Evolutionary conservation across 2,888 invertebrate species (phyloP), one percentile per base, ranked within the genome.

Genomic region (Theretra japonica): DNA sequence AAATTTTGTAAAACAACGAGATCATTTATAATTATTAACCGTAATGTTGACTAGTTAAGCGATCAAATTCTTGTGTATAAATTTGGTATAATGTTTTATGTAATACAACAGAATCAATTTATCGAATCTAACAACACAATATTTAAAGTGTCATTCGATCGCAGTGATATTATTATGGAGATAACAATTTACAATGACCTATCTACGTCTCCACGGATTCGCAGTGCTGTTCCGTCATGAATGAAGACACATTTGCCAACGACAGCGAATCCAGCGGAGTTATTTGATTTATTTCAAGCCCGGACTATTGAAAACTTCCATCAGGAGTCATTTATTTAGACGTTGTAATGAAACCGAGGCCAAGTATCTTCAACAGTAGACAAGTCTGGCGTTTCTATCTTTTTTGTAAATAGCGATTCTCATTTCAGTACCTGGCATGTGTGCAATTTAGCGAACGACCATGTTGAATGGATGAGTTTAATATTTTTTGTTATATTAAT

Each of bases 211-310:
- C 92, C 77, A 91, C 76, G 74, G 82, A 76, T 86, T 78, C 76
- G 74, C 73, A 84, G 83, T 87, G 76, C 83, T 73, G 83, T 82
- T 81, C 85, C 86, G 86, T 88, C 91, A 92, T 93, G 94, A 93
- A 93, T 93, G 93, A 91, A 93, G 93, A 91, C 90, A 90, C 93
- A 92, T 92, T 93, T 92, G 92, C 93, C 91, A 92, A 86, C 90
- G 90, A 92, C 91, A 89, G 89, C 84, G 86, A 84, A 90, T 87
- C 86, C 88, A 85, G 84, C 79, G 79, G 86, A 88, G 88, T 89
- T 92, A 92, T 93, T 92, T 92, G 92, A 92, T 93, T 92, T 92
- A 92, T 92, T 89, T 88, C 83, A 77, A 88, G 88, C 83, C 77
- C 79, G 81, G 86, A 82, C 90, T 87, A 91, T 91, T 92, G 91